phyloP scores from a whole-genome alignment of 2,888 invertebrate genomes.

The Octodonta nipae region DNA sequence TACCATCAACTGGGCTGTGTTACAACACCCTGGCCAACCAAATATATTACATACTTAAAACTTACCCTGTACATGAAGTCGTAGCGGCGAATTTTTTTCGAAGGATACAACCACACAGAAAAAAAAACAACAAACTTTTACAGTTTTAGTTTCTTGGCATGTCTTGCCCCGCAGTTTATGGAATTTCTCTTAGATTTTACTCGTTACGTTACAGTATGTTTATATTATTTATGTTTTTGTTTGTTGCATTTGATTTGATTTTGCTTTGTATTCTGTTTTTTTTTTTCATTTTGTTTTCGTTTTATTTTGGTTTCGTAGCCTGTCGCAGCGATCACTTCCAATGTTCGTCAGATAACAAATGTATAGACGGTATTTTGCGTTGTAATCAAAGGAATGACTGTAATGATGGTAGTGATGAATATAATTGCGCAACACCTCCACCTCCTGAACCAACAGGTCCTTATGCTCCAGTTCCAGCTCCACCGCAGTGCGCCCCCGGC shows the following conservation, averaged over 20 bases:
- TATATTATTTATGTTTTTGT: constrained; percentile 8
- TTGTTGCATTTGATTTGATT: constrained; percentile 10
- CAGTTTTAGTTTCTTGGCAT: no score
- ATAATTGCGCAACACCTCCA: constrained; percentile 39
- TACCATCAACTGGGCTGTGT: no score
- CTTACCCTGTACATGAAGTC: no score
- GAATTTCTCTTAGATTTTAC: no score
- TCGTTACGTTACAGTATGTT: constrained; percentile 11
- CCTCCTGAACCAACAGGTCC: constrained; percentile 19
- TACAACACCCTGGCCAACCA: no score
- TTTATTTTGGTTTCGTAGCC: constrained; percentile 35
- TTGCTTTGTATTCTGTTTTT: constrained; percentile 11
- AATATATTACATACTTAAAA: no score
- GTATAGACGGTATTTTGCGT: constrained; percentile 41
- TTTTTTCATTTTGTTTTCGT: constrained; percentile 7
- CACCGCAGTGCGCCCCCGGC: constrained; percentile 30
- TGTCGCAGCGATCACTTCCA: constrained; percentile 53
- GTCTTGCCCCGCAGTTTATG: no score
- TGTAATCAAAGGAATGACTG: constrained; percentile 53
- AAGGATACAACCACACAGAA: no score
- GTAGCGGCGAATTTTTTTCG: no score
- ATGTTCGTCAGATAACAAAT: constrained; percentile 47
- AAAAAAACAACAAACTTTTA: no score
- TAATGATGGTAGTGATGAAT: constrained; percentile 44
- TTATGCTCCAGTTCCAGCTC: constrained; percentile 3